These are phyloP conservation scores for Mycetomoellerius zeteki DNA, from an alignment of 1,140 invertebrate species.

Conservation along the genomic window DNA sequence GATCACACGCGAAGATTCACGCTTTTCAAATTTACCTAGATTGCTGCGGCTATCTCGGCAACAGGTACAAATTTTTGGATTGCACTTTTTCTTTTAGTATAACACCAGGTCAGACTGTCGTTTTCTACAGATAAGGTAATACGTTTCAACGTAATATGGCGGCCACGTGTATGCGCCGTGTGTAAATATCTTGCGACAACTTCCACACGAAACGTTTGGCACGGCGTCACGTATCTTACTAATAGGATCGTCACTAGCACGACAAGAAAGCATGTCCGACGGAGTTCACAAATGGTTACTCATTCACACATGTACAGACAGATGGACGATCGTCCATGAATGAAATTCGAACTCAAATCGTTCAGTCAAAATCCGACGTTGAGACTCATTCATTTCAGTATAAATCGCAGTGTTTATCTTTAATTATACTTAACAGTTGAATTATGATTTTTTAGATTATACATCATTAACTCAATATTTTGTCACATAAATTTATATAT, in stretches of 20 bases:
- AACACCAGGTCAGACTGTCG: background rate
- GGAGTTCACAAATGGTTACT: no score
- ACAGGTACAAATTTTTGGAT: no score
- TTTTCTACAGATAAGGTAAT: background rate
- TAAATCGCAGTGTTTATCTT: background rate
- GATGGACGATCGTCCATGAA: background rate
- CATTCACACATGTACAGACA: background rate
- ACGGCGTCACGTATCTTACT: background rate
- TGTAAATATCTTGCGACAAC: background rate
- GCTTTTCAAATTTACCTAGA: background rate
- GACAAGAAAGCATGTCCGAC: background rate
- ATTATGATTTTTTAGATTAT: background rate
- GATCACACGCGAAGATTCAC: background rate
- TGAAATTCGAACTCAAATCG: background rate
- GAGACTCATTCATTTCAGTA: background rate
- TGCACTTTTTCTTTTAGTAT: background rate
- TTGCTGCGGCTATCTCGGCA: background rate
- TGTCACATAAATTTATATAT: background rate
- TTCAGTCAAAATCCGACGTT: background rate
- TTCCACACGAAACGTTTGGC: conserved; percentile 8
- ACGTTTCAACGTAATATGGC: background rate
- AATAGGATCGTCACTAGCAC: no score
- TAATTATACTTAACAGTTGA: background rate
- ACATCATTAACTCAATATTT: background rate
- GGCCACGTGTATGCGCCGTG: background rate